Evolutionary conservation across 1,140 invertebrate species (phyloP).

Genomic region (Heliothis subflexa): DNA sequence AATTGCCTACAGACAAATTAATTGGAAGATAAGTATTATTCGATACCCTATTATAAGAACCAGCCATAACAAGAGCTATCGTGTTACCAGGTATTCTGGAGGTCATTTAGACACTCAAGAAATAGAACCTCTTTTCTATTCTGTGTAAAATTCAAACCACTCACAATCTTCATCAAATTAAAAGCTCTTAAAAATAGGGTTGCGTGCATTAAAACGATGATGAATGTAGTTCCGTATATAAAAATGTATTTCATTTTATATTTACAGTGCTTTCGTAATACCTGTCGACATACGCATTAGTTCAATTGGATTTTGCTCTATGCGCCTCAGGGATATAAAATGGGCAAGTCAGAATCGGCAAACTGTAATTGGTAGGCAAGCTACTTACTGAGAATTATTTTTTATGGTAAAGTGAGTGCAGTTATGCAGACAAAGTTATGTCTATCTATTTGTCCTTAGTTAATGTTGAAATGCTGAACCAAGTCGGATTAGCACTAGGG

Average conservation of each 20-base stretch:
- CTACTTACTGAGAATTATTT: no score
- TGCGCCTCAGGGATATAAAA: slow-evolving; percentile 1
- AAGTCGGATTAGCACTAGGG: no score
- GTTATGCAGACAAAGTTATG: no score
- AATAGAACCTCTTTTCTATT: no score
- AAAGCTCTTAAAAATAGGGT: not conserved
- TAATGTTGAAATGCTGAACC: no score
- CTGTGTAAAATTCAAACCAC: no score
- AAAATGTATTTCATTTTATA: slow-evolving; percentile 13
- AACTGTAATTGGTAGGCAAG: no score
- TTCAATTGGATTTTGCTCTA: slow-evolving; percentile 31
- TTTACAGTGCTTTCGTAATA: not conserved
- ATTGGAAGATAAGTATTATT: not conserved
- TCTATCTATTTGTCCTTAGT: no score
- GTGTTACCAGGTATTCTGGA: no score
- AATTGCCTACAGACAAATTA: not conserved
- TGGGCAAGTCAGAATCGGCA: not conserved
- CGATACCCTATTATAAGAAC: not conserved
- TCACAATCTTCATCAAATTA: not conserved
- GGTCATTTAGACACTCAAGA: no score
- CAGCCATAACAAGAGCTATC: no score
- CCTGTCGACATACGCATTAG: slow-evolving; percentile 33
- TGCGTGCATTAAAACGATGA: not conserved
- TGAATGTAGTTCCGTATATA: not conserved
- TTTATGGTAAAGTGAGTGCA: not conserved